These are phyloP conservation scores for Thaumatotibia leucotreta DNA, from an alignment of 1,140 invertebrate genomes.

Conservation along the genomic window DNA sequence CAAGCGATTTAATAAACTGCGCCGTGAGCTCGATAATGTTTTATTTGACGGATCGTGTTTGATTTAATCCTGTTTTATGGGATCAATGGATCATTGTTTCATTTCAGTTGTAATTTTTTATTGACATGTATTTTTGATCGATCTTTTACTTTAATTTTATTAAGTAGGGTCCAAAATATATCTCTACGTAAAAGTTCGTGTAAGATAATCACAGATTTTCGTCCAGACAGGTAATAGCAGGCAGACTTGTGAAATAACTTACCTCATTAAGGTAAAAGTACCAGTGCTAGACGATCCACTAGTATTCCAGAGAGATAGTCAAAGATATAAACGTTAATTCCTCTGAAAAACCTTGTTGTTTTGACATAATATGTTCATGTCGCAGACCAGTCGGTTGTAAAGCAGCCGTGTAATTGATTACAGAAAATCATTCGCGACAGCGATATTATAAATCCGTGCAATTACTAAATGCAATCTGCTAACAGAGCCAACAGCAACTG, in stretches of 20 bases:
- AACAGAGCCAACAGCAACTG: constrained; percentile 34
- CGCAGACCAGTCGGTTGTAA: background rate
- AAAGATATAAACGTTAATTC: no score
- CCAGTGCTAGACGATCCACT: no score
- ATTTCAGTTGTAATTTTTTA: background rate
- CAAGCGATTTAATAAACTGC: constrained; percentile 4
- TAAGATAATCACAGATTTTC: background rate
- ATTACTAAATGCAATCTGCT: constrained; percentile 42
- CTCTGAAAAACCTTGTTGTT: no score
- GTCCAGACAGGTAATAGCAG: background rate
- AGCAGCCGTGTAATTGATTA: background rate
- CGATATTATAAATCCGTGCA: constrained; percentile 23
- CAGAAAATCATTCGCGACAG: background rate
- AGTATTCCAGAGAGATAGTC: no score
- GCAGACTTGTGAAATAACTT: background rate
- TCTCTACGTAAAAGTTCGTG: background rate
- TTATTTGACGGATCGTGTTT: constrained; percentile 3
- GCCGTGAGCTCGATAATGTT: constrained; percentile 10
- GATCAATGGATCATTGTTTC: background rate
- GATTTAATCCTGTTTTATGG: background rate
- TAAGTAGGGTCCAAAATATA: background rate
- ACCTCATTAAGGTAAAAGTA: no score
- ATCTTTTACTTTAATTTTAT: background rate
- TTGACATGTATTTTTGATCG: background rate
- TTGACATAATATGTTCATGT: no score